Conservation (phyloP, 1,140 invertebrate genomes). For the Pogonognathellus flavescens region DNA sequence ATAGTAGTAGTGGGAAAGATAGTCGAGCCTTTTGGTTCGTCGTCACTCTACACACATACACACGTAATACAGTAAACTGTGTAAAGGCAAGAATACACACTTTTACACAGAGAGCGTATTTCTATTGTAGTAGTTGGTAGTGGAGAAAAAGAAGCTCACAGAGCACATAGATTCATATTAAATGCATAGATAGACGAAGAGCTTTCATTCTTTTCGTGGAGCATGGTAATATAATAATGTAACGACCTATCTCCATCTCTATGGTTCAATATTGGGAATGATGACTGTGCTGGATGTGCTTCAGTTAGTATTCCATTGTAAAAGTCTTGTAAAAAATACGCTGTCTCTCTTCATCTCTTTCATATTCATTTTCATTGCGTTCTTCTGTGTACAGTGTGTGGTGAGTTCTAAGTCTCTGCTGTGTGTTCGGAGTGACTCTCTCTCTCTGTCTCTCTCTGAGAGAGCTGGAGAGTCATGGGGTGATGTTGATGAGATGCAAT, state of each 20-base stretch:
- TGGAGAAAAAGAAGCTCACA: not conserved
- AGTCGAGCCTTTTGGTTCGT: conserved; percentile 1
- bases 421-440: too few relatives aligned
- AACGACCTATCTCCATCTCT: not conserved
- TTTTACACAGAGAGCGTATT: too few relatives aligned
- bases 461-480: not conserved
- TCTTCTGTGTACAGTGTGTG: not conserved
- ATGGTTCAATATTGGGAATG: conserved; percentile 27
- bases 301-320: conserved; percentile 47
- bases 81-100: too few relatives aligned
- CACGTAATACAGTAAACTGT: not conserved
- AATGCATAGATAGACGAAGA: conserved; percentile 7
- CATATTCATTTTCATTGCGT: conserved; percentile 40
- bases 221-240: too few relatives aligned
- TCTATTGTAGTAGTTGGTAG: too few relatives aligned
- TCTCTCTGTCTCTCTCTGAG: not conserved
- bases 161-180: conserved; percentile 19
- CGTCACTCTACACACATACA: conserved; percentile 17
- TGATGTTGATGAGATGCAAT: conserved; percentile 30
- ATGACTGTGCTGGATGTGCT: conserved; percentile 41
- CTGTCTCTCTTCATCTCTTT: conserved; percentile 44
- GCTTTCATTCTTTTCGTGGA: not conserved
- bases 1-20: conserved; percentile 11
- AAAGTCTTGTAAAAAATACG: conserved; percentile 29
- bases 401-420: not conserved